phyloP scores from a whole-genome alignment of 2,888 invertebrate species.

The Diarsia dahlii region DNA sequence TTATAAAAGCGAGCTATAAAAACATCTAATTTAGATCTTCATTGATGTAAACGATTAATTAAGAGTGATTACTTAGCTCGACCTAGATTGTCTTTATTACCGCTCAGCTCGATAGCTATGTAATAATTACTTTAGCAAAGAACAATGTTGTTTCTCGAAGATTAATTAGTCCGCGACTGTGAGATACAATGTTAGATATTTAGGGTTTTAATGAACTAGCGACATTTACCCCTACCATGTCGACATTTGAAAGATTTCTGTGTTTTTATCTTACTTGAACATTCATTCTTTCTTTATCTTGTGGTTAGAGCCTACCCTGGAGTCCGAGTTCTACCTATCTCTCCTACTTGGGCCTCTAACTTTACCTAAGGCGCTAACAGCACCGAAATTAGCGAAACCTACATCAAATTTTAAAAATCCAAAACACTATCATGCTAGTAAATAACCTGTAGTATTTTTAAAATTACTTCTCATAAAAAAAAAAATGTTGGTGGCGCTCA shows the following conservation, averaged over 20 bases:
- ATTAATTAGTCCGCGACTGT: not conserved
- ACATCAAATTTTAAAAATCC: no score
- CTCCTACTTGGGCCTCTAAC: no score
- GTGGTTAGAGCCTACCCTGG: no score
- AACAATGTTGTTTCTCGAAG: slow-evolving; percentile 5
- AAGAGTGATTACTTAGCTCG: slow-evolving; percentile 25
- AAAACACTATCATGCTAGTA: no score
- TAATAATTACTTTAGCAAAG: slow-evolving; percentile 15
- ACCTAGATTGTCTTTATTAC: slow-evolving; percentile 14
- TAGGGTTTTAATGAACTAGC: not conserved
- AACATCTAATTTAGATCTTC: slow-evolving; percentile 13
- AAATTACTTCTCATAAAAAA: no score
- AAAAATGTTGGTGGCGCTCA: no score
- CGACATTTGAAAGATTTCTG: not conserved
- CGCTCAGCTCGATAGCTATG: not conserved
- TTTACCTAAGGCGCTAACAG: no score
- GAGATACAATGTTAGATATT: not conserved
- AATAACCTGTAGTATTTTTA: no score
- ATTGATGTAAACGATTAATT: slow-evolving; percentile 14
- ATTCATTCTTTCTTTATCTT: not conserved
- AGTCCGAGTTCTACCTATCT: no score
- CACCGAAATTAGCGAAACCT: no score
- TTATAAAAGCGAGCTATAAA: slow-evolving; percentile 1
- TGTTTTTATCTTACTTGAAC: not conserved
- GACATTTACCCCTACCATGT: not conserved